Evolutionary conservation across 2,888 invertebrate species (phyloP).

Genomic region (Barypeithes pellucidus): DNA sequence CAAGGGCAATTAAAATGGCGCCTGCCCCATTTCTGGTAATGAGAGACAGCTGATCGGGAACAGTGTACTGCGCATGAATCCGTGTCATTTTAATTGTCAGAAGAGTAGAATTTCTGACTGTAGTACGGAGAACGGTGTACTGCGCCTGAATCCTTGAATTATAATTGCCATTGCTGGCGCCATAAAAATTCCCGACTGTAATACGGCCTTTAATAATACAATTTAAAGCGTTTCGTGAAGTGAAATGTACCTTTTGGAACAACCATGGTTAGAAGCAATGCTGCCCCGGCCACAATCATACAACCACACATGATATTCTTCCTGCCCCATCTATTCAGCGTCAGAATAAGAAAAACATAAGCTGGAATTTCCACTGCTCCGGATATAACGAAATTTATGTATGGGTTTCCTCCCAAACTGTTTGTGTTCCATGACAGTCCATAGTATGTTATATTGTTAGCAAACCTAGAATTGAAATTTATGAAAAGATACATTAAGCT

Average conservation of each 20-base stretch:
- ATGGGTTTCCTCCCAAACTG: slow-evolving; percentile 81
- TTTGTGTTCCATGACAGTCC: slow-evolving; percentile 85
- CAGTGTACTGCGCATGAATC: no score
- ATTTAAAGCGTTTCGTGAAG: no score
- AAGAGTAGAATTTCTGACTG: no score
- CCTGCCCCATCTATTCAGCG: slow-evolving; percentile 81
- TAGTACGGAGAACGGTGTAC: no score
- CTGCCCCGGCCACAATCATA: slow-evolving; percentile 77
- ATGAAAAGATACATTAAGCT: not conserved
- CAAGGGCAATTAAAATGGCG: no score
- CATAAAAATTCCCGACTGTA: no score
- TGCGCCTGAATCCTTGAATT: no score
- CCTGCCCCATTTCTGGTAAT: no score
- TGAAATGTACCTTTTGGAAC: slow-evolving; percentile 74
- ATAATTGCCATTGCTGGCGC: no score
- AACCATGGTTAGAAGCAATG: slow-evolving; percentile 74
- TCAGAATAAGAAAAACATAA: slow-evolving; percentile 77
- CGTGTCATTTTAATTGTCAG: no score
- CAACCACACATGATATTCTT: slow-evolving; percentile 80
- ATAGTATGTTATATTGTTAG: slow-evolving; percentile 85
- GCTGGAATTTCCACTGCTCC: slow-evolving; percentile 85
- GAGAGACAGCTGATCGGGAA: no score
- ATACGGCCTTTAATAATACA: no score
- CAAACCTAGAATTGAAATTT: slow-evolving; percentile 76
- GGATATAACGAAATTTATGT: slow-evolving; percentile 82